Conservation (phyloP, 2,113 vertebrate genomes). For the Callopanchax toddi region DNA sequence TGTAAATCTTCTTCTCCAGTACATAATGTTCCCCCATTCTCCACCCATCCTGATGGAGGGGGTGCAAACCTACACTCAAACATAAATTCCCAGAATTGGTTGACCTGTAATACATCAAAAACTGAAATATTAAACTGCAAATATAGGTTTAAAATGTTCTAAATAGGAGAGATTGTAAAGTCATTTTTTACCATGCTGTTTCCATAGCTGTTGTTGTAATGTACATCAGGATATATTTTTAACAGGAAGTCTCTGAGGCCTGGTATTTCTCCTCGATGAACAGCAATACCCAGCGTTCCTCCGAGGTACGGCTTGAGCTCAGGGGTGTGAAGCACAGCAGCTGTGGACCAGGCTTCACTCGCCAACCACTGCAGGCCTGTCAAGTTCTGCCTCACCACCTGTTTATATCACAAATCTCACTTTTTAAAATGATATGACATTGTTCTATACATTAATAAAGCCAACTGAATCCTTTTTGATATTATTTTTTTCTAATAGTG, state of each 20-base stretch:
- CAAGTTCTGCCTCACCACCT: slow-evolving; percentile 57
- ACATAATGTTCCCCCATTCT: slow-evolving; percentile 29
- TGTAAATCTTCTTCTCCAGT: slow-evolving; percentile 69
- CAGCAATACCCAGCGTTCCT: slow-evolving; percentile 59
- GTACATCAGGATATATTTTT: slow-evolving; percentile 14
- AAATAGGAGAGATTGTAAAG: no score
- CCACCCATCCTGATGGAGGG: slow-evolving; percentile 24
- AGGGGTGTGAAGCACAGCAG: slow-evolving; percentile 37
- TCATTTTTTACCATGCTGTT: slow-evolving; percentile 26
- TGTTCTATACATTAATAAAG: no score
- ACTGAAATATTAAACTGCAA: no score
- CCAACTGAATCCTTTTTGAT: no score
- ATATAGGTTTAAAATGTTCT: no score
- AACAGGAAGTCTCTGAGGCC: slow-evolving; percentile 41
- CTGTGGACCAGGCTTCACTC: slow-evolving; percentile 55
- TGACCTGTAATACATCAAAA: slow-evolving; percentile 31
- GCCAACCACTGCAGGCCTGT: slow-evolving; percentile 73
- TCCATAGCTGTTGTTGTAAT: slow-evolving; percentile 14
- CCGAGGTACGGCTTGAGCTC: slow-evolving; percentile 38
- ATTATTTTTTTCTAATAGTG: no score
- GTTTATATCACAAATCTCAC: no score
- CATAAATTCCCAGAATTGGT: slow-evolving; percentile 52
- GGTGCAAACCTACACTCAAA: slow-evolving; percentile 51
- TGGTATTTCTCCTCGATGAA: slow-evolving; percentile 65
- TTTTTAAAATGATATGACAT: not conserved